Percentiles rank a stretch among this genome's conserved stretches.
phyloP scores from a whole-genome alignment of 2,113 vertebrate species.

The Rhea americana region DNA sequence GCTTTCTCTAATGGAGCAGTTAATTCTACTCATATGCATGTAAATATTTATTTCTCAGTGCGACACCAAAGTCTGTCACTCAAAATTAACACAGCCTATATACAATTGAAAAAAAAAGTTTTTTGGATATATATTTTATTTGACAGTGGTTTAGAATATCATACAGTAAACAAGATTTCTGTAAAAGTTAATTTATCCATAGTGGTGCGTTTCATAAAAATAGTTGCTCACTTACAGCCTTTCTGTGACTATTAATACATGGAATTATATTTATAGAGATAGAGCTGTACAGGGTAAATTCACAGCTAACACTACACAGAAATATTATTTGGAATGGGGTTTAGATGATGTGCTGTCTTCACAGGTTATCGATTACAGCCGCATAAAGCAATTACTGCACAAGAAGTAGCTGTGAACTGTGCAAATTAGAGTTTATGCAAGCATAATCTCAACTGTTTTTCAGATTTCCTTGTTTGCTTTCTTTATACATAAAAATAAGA shows the following conservation, averaged over 20 bases:
- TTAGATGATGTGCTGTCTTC: constrained; percentile 91
- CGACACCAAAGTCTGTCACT: background rate
- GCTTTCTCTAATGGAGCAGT: background rate
- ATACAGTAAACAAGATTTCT: constrained; percentile 99
- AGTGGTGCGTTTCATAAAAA: constrained; percentile 99
- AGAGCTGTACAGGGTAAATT: constrained; percentile 97
- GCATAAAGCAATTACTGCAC: constrained; percentile 86
- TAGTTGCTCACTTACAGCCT: constrained; percentile 98
- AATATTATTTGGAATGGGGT: constrained; percentile 88
- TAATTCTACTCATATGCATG: background rate
- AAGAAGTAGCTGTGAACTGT: constrained; percentile 85
- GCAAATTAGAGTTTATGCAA: constrained; percentile 84
- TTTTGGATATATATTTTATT: constrained; percentile 98
- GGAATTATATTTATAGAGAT: constrained; percentile 97
- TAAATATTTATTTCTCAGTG: background rate
- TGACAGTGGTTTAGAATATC: constrained; percentile 98
- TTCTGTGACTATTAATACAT: constrained; percentile 97
- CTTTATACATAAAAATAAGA: constrained; percentile 80
- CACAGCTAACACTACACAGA: constrained; percentile 98
- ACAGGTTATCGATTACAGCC: constrained; percentile 87
- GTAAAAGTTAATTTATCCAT: constrained; percentile 99
- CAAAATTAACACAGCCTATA: constrained; percentile 65
- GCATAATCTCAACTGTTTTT: constrained; percentile 75
- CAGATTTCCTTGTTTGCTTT: constrained; percentile 66
- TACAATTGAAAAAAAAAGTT: constrained; percentile 73